Evolutionary conservation across 1,140 invertebrate species (phyloP).

Genomic region (Aphelenchoides fujianensis): DNA sequence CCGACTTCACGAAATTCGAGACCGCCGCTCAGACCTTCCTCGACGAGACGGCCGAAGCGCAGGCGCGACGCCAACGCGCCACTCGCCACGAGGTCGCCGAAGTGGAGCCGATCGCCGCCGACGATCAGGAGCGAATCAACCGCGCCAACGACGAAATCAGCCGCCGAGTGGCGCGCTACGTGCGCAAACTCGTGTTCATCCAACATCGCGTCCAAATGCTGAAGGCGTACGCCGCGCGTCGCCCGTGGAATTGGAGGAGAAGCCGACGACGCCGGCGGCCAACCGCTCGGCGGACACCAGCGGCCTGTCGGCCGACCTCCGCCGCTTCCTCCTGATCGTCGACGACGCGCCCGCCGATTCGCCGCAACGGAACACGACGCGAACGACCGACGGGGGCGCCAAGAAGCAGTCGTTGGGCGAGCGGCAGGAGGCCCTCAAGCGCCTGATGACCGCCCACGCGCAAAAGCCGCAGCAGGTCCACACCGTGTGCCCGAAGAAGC

Average conservation of each 20-base stretch:
- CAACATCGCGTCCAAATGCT: background rate
- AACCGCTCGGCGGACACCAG: background rate
- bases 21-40: background rate
- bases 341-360: background rate
- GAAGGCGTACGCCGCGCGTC: background rate
- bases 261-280: background rate
- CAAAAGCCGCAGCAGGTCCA: background rate
- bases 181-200: background rate
- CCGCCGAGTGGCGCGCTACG: background rate
- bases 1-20: background rate
- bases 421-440: background rate
- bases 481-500: background rate
- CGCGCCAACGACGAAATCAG: background rate
- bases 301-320: background rate
- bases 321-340: background rate
- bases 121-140: constrained; percentile 11
- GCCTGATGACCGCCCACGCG: background rate
- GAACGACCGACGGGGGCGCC: background rate
- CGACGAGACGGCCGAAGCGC: background rate
- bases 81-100: background rate
- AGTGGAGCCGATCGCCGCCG: background rate
- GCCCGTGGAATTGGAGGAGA: background rate
- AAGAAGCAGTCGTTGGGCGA: background rate
- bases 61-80: background rate
- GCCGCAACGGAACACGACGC: background rate